phyloP scores from a whole-genome alignment of 2,113 vertebrate genomes.

The Pedionomus torquatus region DNA sequence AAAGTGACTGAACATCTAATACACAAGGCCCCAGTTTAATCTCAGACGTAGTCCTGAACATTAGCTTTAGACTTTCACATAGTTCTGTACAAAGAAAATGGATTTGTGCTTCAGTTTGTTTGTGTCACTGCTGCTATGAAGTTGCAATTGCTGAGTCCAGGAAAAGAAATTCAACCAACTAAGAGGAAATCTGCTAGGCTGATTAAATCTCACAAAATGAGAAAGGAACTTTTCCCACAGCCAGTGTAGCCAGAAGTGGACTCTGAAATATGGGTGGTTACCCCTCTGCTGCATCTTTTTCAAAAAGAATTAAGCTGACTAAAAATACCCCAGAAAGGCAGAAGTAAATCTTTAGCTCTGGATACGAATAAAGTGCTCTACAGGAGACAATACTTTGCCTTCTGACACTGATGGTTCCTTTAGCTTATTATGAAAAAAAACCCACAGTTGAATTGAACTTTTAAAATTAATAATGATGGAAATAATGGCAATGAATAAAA shows the following conservation, averaged over 20 bases:
- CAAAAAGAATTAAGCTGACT: not conserved
- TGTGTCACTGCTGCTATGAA: not conserved
- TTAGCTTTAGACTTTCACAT: not conserved
- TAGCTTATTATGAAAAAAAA: not conserved
- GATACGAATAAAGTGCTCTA: not conserved
- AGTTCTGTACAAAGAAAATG: not conserved
- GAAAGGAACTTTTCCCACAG: not conserved
- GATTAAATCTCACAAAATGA: not conserved
- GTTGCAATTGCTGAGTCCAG: not conserved
- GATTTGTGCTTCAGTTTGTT: not conserved
- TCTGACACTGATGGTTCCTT: not conserved
- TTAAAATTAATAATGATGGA: not conserved
- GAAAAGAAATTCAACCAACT: not conserved
- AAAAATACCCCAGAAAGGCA: not conserved
- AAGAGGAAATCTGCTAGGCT: not conserved
- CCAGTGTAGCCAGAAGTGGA: not conserved
- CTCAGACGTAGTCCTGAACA: accelerated
- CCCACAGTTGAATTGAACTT: not conserved
- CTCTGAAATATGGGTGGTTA: not conserved
- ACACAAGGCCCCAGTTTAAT: not conserved
- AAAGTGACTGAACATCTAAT: not conserved
- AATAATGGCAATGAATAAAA: not conserved
- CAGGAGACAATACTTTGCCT: not conserved
- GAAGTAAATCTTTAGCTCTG: not conserved
- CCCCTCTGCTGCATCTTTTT: not conserved